phyloP scores from a whole-genome alignment of 2,113 vertebrate genomes.

The Apeltes quadracus region DNA sequence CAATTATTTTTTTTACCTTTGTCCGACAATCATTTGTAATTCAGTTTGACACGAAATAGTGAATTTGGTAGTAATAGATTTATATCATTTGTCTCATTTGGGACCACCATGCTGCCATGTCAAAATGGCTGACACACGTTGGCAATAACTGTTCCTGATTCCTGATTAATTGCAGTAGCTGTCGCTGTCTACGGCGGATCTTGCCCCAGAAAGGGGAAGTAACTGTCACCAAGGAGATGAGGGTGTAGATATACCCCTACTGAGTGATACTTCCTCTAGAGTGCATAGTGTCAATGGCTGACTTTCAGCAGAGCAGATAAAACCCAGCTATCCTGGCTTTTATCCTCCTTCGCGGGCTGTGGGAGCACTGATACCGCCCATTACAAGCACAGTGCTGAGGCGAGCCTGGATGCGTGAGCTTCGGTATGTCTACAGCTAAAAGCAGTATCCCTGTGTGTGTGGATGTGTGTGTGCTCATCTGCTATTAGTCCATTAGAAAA shows the following conservation, averaged over 20 bases:
- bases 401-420: constrained; percentile 70
- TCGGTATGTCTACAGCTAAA: constrained; percentile 60
- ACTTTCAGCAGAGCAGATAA: constrained; percentile 84
- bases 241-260: constrained; percentile 63
- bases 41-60: background rate
- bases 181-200: background rate
- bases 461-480: constrained; percentile 30
- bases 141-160: too few relatives aligned
- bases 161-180: background rate
- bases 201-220: constrained; percentile 3
- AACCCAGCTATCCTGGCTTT: constrained; percentile 72
- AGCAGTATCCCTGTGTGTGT: constrained; percentile 39
- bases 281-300: constrained; percentile 82
- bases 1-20: background rate
- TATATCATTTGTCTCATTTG: too few relatives aligned
- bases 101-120: too few relatives aligned
- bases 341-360: constrained; percentile 72
- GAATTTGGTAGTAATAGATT: background rate
- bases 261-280: constrained; percentile 85
- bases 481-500: constrained; percentile 18
- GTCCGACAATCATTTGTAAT: constrained; percentile 3
- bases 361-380: constrained; percentile 76
- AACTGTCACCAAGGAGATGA: constrained; percentile 60
- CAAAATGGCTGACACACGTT: too few relatives aligned
- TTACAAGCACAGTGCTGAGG: constrained; percentile 79